Evolutionary conservation across 2,888 invertebrate species (phyloP).

Genomic region (Blera fallax): DNA sequence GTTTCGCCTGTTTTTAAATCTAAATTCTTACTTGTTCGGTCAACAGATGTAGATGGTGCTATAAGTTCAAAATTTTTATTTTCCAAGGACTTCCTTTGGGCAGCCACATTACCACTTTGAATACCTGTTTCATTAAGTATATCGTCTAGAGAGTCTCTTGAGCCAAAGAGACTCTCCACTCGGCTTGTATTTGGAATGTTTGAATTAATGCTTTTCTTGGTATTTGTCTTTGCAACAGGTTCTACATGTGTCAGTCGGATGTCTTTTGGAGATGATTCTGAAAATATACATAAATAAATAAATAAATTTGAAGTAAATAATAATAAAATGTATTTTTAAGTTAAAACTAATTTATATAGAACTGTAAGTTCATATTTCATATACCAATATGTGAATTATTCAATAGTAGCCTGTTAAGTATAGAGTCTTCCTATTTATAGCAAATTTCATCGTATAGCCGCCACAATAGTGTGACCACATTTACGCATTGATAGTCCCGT

Average conservation of each 20-base stretch:
- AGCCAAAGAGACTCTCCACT: slow-evolving; percentile 81
- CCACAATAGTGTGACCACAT: too few relatives aligned
- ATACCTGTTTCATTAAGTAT: slow-evolving; percentile 80
- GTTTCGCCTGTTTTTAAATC: slow-evolving; percentile 76
- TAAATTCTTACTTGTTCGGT: slow-evolving; percentile 53
- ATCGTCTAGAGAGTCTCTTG: slow-evolving; percentile 81
- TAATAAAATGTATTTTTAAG: too few relatives aligned
- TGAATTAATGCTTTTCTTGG: slow-evolving; percentile 34
- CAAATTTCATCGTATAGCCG: too few relatives aligned
- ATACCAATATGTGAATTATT: too few relatives aligned
- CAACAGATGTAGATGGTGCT: slow-evolving; percentile 34
- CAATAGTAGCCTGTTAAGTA: too few relatives aligned
- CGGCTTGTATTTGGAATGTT: slow-evolving; percentile 75
- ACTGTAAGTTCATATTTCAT: too few relatives aligned
- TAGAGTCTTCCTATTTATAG: too few relatives aligned
- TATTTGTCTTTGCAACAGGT: background rate
- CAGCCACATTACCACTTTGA: slow-evolving; percentile 82
- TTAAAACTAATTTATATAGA: too few relatives aligned
- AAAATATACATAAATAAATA: too few relatives aligned
- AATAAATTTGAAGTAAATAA: background rate
- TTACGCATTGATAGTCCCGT: too few relatives aligned
- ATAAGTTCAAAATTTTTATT: slow-evolving; percentile 79
- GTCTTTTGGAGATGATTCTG: slow-evolving; percentile 37
- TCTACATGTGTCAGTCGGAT: background rate
- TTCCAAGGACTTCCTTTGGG: slow-evolving; percentile 83